Conservation (phyloP, 2,888 invertebrate genomes). For the Dyspetes luteomarginatus region DNA sequence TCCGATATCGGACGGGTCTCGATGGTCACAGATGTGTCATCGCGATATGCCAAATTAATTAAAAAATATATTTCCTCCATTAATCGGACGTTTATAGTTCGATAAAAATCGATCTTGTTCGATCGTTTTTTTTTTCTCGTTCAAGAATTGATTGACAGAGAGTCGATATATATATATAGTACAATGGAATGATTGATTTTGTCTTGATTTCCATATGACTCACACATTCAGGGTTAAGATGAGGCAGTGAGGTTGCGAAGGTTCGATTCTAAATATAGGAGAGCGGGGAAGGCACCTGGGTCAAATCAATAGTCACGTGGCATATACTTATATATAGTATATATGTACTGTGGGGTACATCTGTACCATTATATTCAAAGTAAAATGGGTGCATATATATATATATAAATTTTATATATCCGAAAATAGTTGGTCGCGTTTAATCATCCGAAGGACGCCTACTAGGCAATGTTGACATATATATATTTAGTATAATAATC, state of each 20-base stretch:
- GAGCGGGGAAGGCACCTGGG: constrained; percentile 66
- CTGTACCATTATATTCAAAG: constrained; percentile 63
- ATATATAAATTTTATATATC: constrained; percentile 38
- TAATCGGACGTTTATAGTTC: neutral
- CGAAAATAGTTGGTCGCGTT: constrained; percentile 51
- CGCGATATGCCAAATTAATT: constrained; percentile 27
- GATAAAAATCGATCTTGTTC: constrained; percentile 12
- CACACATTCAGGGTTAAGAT: constrained; percentile 72
- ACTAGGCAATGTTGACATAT: constrained; percentile 12
- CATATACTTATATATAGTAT: constrained; percentile 56
- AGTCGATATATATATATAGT: constrained; percentile 28
- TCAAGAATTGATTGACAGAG: constrained; percentile 18
- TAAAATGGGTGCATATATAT: constrained; percentile 41
- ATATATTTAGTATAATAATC: no score
- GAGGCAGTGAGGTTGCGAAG: constrained; percentile 70
- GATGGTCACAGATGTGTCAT: neutral
- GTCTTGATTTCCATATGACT: constrained; percentile 31
- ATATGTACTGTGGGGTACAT: constrained; percentile 46
- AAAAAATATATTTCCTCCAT: neutral
- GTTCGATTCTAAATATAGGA: constrained; percentile 77
- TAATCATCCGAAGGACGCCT: constrained; percentile 45
- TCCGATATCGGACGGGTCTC: constrained; percentile 10
- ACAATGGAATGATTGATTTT: constrained; percentile 40
- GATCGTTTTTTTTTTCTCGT: neutral
- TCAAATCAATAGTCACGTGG: constrained; percentile 76